phyloP scores from a whole-genome alignment of 2,888 invertebrate species.

The Apoda limacodes region DNA sequence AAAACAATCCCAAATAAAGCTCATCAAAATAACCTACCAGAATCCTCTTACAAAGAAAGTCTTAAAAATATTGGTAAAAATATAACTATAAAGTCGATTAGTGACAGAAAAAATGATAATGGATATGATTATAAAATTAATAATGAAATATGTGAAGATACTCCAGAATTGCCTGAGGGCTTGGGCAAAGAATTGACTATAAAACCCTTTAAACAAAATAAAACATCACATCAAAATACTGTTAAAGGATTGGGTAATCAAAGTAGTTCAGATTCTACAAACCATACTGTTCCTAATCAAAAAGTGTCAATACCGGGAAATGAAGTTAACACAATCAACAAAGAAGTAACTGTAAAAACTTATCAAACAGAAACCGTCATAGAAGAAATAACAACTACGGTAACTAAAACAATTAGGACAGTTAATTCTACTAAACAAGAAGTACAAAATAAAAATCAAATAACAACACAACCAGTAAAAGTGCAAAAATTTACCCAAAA shows the following conservation, averaged over 20 bases:
- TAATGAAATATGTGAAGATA: constrained; percentile 19
- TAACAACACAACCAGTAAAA: constrained; percentile 21
- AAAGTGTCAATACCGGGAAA: constrained; percentile 30
- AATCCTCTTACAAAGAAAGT: constrained; percentile 27
- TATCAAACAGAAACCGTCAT: constrained; percentile 55
- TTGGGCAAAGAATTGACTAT: constrained; percentile 27
- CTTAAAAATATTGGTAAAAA: constrained; percentile 39
- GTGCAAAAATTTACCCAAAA: constrained; percentile 33
- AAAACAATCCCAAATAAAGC: constrained; percentile 26
- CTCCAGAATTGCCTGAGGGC: constrained; percentile 20
- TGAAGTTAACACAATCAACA: constrained; percentile 45
- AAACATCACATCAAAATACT: constrained; percentile 17
- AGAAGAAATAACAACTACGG: constrained; percentile 60
- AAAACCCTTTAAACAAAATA: constrained; percentile 26
- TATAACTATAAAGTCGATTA: constrained; percentile 29
- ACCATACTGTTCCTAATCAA: constrained; percentile 28
- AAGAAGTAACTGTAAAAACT: constrained; percentile 52
- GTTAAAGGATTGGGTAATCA: too few relatives aligned
- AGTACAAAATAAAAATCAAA: constrained; percentile 32
- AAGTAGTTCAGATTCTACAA: constrained; percentile 17
- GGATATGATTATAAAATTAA: constrained; percentile 21
- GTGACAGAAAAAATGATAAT: constrained; percentile 15
- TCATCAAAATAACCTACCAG: constrained; percentile 11
- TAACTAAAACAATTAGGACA: constrained; percentile 59
- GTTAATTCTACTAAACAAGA: constrained; percentile 55